Percentiles rank a stretch among this genome's conserved stretches.
Conservation (phyloP, 2,797 vertebrate species). For the Synaphobranchus kaupii region DNA sequence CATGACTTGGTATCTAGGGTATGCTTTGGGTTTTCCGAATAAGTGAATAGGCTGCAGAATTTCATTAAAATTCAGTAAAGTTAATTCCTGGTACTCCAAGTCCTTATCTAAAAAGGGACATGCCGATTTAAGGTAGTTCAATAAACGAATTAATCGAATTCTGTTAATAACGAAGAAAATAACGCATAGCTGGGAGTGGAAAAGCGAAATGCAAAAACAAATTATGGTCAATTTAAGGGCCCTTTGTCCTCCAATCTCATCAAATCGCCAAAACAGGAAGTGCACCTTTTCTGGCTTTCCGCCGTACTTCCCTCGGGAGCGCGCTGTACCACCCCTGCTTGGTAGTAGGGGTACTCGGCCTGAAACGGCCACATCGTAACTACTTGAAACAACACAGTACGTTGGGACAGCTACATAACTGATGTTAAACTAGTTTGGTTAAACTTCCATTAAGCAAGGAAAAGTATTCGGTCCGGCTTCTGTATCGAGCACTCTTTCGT, state of each 20-base stretch:
- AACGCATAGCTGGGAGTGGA: background rate
- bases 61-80: too few species aligned
- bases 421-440: background rate
- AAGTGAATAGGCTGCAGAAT: too few species aligned
- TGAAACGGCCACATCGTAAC: background rate
- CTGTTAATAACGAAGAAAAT: background rate
- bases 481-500: background rate
- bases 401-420: background rate
- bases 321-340: conserved; percentile 51
- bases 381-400: background rate
- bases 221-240: background rate
- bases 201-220: background rate
- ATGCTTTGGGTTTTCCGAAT: too few species aligned
- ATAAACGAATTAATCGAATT: background rate
- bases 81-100: too few species aligned
- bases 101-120: too few species aligned
- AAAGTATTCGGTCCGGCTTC: background rate
- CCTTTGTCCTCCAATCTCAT: background rate
- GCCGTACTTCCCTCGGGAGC: conserved; percentile 45
- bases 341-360: conserved; percentile 32
- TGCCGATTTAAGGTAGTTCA: too few species aligned
- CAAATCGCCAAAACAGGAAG: conserved; percentile 61
- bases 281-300: conserved; percentile 29
- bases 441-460: background rate
- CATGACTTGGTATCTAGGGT: too few species aligned